Base-by-base conservation (phyloP, 1,140 invertebrate genomes). In the Diachasmimorpha longicaudata region DNA sequence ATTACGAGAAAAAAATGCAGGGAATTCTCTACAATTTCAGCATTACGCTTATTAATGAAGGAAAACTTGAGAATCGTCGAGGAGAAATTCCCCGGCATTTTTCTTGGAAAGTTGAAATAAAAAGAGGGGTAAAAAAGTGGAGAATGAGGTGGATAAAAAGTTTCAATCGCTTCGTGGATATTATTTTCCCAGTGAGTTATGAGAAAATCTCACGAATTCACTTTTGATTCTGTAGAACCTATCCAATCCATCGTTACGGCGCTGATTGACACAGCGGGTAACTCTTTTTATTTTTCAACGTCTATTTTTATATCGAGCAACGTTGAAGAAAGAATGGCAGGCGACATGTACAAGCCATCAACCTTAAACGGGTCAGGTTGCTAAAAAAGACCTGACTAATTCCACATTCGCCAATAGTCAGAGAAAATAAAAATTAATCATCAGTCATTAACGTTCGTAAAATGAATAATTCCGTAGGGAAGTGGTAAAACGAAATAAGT, bases 121-220 rank as follows among this genome's bases (percentile, higher is more conserved):
- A 52, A 52, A 46, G 21, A 58, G 21, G 52, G 4, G n/a, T n/a
- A 63, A 63, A 14, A 63, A 63, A 63, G 19, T 25, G 58, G 14
- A 10, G 21, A 63, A 63, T 25, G 19, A 25, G 21, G 48, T 52
- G 48, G 48, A 52, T 25, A 63, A 63, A 63, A 25, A 63, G 21
- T 63, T 63, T 63, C 58, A 63, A 63, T 63, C 58, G 23, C 58
- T 23, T 31, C 19, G 58, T 23, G 5, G 58, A 63, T 63, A 63
- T 63, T 63, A 63, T 63, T 63, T 63, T 31, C 23, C 58, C 23
- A 63, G 21, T 63, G 48, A 52, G 48, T 63, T 63, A 63, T 63
- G 21, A 63, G 58, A 63, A 55, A 55, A 63, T 63, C 23, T 13
- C 19, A 25, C 5, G 58, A 63, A 63, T 63, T 63, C 58, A 19